Evolutionary conservation across 2,113 vertebrate species (phyloP).

Genomic region (Labrus mixtus): DNA sequence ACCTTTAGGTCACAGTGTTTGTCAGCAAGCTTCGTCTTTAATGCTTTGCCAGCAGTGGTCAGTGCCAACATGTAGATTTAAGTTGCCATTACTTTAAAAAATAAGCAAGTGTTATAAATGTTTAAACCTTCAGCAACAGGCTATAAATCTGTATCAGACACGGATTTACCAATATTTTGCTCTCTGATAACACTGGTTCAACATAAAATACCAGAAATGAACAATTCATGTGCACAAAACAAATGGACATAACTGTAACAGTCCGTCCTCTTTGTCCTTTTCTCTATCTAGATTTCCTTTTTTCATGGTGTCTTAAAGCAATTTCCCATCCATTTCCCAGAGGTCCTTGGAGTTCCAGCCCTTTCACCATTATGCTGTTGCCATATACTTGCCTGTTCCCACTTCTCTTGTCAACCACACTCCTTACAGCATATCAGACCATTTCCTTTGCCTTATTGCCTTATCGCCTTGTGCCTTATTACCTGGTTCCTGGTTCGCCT

Average conservation of each 20-base stretch:
- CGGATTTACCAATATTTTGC: too few relatives aligned
- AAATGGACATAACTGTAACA: neutral
- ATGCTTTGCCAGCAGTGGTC: constrained; percentile 45
- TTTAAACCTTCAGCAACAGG: too few relatives aligned
- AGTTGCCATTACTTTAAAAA: constrained; percentile 3
- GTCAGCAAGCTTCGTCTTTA: constrained; percentile 37
- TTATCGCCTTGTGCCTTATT: neutral
- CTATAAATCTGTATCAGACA: too few relatives aligned
- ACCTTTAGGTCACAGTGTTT: constrained; percentile 48
- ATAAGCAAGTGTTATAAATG: too few relatives aligned
- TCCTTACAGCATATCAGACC: neutral
- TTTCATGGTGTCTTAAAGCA: neutral
- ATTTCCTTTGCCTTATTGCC: too few relatives aligned
- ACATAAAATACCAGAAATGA: neutral
- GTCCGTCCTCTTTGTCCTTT: neutral
- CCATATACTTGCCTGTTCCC: neutral
- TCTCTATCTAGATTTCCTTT: neutral
- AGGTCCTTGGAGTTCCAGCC: neutral
- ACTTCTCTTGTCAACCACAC: neutral
- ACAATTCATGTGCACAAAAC: neutral
- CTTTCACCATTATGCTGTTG: neutral
- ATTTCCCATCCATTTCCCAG: neutral
- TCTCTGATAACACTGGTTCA: too few relatives aligned
- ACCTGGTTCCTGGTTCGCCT: neutral
- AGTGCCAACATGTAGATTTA: constrained; percentile 38